Conservation (phyloP, 2,797 vertebrate species). For the Anomalospiza imberbis region DNA sequence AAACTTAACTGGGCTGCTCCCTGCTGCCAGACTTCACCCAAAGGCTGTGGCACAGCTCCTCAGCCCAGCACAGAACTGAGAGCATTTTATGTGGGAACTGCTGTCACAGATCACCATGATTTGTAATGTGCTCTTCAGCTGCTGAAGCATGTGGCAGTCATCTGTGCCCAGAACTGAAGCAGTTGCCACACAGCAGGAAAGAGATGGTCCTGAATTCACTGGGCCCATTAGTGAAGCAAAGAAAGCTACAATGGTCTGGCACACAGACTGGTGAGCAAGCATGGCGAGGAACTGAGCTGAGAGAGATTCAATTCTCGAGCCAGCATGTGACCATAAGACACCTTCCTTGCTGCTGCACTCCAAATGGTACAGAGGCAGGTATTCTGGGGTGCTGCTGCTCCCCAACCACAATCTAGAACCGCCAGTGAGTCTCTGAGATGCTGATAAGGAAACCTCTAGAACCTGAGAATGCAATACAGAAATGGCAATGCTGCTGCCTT, state of each 20-base stretch:
- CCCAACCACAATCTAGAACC: not conserved
- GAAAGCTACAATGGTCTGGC: not conserved
- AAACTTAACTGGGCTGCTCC: not conserved
- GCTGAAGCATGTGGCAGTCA: not conserved
- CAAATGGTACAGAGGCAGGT: not conserved
- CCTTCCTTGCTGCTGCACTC: not conserved
- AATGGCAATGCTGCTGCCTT: not conserved
- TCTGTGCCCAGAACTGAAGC: not conserved
- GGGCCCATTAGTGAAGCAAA: not conserved
- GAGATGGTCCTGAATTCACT: not conserved
- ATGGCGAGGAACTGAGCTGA: fast-evolving
- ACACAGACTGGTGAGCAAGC: not conserved
- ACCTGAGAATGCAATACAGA: not conserved
- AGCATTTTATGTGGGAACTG: not conserved
- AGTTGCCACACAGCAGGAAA: not conserved
- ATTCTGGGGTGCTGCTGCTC: not conserved
- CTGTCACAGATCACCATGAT: fast-evolving
- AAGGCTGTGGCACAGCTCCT: not conserved
- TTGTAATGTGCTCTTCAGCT: not conserved
- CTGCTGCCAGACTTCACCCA: not conserved
- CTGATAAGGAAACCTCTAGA: not conserved
- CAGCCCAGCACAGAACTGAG: not conserved
- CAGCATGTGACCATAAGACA: not conserved
- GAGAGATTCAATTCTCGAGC: not conserved
- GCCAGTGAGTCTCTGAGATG: fast-evolving